Base-by-base conservation (phyloP, 2,797 vertebrate species). In the Rhyacichthys aspro region DNA sequence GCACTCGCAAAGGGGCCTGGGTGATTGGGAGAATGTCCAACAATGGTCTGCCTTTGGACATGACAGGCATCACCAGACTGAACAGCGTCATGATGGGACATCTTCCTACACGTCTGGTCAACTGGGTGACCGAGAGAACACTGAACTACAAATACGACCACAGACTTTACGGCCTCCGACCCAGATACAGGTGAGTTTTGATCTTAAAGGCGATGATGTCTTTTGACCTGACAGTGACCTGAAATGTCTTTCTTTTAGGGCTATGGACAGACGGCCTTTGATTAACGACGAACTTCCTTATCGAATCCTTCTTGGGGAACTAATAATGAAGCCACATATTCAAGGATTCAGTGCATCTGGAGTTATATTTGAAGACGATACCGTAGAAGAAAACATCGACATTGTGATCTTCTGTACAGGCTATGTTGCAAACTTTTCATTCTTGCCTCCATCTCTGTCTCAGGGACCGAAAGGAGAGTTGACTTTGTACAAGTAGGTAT, bases 1-100 rank as follows among this genome's bases (percentile, higher is more conserved):
- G 94, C 84, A 97, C 93, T 7, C 79, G 88, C 0, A 39, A 82
- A 63, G 95, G 96, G 0, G 47, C 91, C 2, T 98, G 95, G 94
- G 78, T 95, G 41, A 1, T 94, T 0, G 84, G 92, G 63, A 90
- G 90, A 0, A 81, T 94, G 81, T 93, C 84, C 16, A 76, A 64
- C 9, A 74, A 63, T 0, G 94, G 96, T 14, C 87, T 94, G 34
- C 96, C 95, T 0, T 19, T 93, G 76, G 95, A 97, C 82, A 92
- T 97, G 90, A 49, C 70, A 0, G 36, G 47, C 18, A 56, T 72
- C 47, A 93, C 87, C 33, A 91, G 93, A 44, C 19, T 92, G 37
- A 74, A 69, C 41, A 87, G 12, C 43, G 12, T 91, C 38, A 39
- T 96, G 19, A 60, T 49, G 33, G 52, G 48, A 18, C 53, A 63